Evolutionary conservation across 2,888 invertebrate genomes (phyloP), one percentile per base, ranked within the genome.

Genomic region (Sinopyrophorus schimmeli): DNA sequence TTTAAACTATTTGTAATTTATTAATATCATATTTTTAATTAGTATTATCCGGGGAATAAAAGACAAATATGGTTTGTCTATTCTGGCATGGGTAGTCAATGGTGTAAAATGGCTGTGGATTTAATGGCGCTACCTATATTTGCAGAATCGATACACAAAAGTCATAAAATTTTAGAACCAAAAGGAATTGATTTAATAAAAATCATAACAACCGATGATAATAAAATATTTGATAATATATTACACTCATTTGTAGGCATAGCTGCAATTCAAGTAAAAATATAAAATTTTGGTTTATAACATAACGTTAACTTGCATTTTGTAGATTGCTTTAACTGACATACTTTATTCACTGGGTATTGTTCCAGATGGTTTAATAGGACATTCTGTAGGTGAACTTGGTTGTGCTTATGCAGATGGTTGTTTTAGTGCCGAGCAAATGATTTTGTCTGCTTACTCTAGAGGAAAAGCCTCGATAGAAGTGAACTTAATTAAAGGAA

Each of bases 381-480:
- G 97, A 1, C 95, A 96, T 73, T 95, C 95, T 5, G 90, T 93
- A 0, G 97, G 97, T 12, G 97, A 97, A 71, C 76, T 97, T 3
- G 94, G 92, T 1, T 96, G 97, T 71, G 94, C 91, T 0, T 97
- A 97, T 74, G 94, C 93, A 1, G 97, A 97, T 70, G 92, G 91
- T 0, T 89, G 91, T 58, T 81, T 96, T 59, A 90, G 92, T 0
- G 83, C 87, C 0, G 89, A 92, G 64, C 87, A 95, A 74, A 88
- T 90, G 77, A 84, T 95, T 48, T 72, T 92, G 5, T 80, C 87
- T 0, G 87, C 94, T 0, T 93, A 92, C 72, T 88, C 87, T 69
- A 79, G 93, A 62, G 92, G 92, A 1, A 76, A 81, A 50, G 87
- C 88, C 1, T 86, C 87, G 15, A 68, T 86, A 7, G 87, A 89